Percentiles rank a stretch among this genome's conserved stretches.
phyloP scores from a whole-genome alignment of 2,113 vertebrate species.

The Rhinolophus sinicus region DNA sequence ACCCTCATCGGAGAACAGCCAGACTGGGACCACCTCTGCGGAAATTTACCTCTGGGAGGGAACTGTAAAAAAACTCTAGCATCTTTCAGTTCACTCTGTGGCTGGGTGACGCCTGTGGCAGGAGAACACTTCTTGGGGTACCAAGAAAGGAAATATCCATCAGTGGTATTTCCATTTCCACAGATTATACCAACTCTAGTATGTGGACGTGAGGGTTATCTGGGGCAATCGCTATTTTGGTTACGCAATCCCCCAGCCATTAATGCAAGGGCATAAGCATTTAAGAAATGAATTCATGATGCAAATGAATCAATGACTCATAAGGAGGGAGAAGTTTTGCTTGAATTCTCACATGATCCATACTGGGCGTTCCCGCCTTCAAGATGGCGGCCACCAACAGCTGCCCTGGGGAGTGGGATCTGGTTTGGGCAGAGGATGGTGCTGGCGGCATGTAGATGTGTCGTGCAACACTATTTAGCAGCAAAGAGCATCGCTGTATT shows the following conservation, averaged over 20 bases:
- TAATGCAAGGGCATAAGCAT: not conserved
- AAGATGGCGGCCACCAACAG: not conserved
- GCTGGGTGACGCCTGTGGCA: not conserved
- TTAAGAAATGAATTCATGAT: not conserved
- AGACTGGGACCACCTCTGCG: not conserved
- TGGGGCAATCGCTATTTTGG: not conserved
- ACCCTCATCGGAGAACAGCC: fast-evolving
- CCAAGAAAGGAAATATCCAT: not conserved
- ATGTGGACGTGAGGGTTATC: fast-evolving
- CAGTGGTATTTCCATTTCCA: no score
- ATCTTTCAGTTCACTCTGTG: not conserved
- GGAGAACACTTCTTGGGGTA: no score
- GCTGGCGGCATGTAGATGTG: fast-evolving
- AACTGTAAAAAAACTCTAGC: not conserved
- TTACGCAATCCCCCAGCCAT: not conserved
- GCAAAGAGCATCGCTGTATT: not conserved
- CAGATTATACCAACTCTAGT: fast-evolving
- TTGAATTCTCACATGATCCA: not conserved
- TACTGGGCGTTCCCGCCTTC: fast-evolving
- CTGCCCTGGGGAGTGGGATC: not conserved
- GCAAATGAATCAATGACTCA: not conserved
- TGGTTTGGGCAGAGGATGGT: not conserved
- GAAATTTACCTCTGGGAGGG: no score
- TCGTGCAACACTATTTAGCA: fast-evolving
- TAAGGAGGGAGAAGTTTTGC: not conserved